These are phyloP conservation scores for Tortricodes alternella DNA, from an alignment of 2,888 invertebrate genomes.

Conservation along the genomic window DNA sequence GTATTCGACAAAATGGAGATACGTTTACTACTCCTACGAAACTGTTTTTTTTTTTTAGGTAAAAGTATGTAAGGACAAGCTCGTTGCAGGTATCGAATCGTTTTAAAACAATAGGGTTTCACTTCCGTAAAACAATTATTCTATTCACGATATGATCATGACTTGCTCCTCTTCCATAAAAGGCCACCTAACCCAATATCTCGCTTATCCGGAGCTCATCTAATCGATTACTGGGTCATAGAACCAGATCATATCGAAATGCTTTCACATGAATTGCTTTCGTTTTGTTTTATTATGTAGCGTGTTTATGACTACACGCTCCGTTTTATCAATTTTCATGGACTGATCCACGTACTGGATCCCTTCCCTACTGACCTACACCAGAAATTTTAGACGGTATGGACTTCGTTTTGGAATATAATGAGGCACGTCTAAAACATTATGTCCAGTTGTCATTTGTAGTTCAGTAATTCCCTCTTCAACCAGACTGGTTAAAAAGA, in stretches of 20 bases:
- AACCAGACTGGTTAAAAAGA: too few species aligned
- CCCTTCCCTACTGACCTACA: constrained; percentile 22
- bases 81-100: too few species aligned
- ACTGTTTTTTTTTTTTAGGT: too few species aligned
- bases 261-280: constrained; percentile 24
- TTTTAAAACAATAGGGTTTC: too few species aligned
- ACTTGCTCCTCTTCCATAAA: not conserved
- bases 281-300: constrained; percentile 12
- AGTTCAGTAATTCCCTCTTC: too few species aligned
- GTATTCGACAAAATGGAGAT: too few species aligned
- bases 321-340: constrained; percentile 13
- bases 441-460: too few species aligned
- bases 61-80: too few species aligned
- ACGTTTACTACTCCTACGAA: too few species aligned
- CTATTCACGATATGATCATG: not conserved
- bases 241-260: constrained; percentile 18
- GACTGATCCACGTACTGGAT: constrained; percentile 1
- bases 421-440: too few species aligned
- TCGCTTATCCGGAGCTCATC: constrained; percentile 8
- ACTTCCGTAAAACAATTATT: not conserved
- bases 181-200: constrained; percentile 9
- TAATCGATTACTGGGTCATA: constrained; percentile 23
- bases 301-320: constrained; percentile 7
- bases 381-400: constrained; percentile 4
- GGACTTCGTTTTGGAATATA: not conserved